Conservation (phyloP, 2,888 invertebrate species). For the Ennomos fuscantarius region DNA sequence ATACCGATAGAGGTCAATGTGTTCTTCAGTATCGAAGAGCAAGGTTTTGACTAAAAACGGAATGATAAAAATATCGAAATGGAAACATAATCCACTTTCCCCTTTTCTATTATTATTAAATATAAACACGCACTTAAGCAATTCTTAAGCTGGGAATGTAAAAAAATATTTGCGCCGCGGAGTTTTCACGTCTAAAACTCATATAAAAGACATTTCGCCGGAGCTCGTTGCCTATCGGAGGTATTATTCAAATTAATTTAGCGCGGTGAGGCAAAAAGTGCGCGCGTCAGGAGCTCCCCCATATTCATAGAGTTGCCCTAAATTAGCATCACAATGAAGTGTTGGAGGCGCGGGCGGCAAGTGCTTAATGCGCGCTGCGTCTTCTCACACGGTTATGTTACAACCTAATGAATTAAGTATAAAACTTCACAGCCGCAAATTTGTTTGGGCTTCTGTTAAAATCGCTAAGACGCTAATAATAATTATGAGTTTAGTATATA, state of each 20-base stretch:
- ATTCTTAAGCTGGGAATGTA: constrained; percentile 63
- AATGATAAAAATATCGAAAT: constrained; percentile 41
- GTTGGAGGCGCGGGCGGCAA: constrained; percentile 74
- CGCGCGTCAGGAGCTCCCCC: constrained; percentile 73
- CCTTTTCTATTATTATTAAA: constrained; percentile 61
- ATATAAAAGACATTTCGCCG: constrained; percentile 78
- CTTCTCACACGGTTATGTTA: constrained; percentile 76
- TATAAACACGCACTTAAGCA: constrained; percentile 65
- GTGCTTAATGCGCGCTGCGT: constrained; percentile 76
- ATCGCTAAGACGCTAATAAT: constrained; percentile 56
- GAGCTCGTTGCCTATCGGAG: constrained; percentile 76
- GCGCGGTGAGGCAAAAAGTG: constrained; percentile 81
- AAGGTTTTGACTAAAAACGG: constrained; percentile 33
- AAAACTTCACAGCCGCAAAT: constrained; percentile 70
- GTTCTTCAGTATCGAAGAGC: constrained; percentile 32
- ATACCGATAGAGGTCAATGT: constrained; percentile 39
- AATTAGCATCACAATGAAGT: constrained; percentile 85
- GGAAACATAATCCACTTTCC: constrained; percentile 53
- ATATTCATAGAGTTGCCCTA: constrained; percentile 82
- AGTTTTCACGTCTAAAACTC: constrained; percentile 74
- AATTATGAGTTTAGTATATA: constrained; percentile 45
- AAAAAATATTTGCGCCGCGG: constrained; percentile 61
- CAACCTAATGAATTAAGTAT: constrained; percentile 77
- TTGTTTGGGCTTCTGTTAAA: constrained; percentile 64
- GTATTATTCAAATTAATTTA: constrained; percentile 84